Evolutionary conservation across 2,113 vertebrate genomes (phyloP), one percentile per base, ranked within the genome.

Genomic region (Cyanoderma ruficeps): DNA sequence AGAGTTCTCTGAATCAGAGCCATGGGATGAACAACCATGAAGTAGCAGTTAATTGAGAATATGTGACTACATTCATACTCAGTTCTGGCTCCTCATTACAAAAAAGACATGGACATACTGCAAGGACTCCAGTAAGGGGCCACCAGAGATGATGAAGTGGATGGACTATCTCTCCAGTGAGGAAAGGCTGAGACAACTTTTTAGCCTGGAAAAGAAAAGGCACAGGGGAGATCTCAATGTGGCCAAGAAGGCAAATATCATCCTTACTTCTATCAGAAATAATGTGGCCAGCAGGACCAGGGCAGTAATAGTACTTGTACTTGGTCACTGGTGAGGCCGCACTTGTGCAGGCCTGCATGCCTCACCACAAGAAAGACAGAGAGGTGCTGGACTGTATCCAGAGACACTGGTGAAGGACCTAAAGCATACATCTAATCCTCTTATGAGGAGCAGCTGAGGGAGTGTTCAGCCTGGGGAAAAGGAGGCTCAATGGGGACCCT

Each of bases 261-360:
- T 46, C 15, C 41, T 53, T 78, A 23, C 13, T 53, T 47, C 16
- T 41, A 6, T n/a, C 8, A 55, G 30, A 55, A 55, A 41, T 7
- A 9, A 5, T 16, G 11, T 16, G 17, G 8, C 18, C 35, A 83
- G 25, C 7, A 55, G n/a, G 24, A 61, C 20, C 14, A 60, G 28
- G 13, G 39, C 16, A 23, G 9, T 21, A 39, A n/a, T 18, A 0
- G 0, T 25, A 12, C 8, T 46, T 30, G 10, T 10, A 20, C 53
- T 55, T 0, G 0, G 15, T 12, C 31, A 28, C n/a, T 56, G 25
- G 35, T 61, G 18, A 69, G 35, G 53, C n/a, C 0, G 0, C 24
- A 47, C 7, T 11, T 47, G 4, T 37, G 42, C 31, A 44, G 27
- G 33, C 44, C 50, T 37, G 33, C 18, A 18, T 2, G 4, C 3